Evolutionary conservation across 1,140 invertebrate species (phyloP).

Genomic region (Drosophila sucinea): DNA sequence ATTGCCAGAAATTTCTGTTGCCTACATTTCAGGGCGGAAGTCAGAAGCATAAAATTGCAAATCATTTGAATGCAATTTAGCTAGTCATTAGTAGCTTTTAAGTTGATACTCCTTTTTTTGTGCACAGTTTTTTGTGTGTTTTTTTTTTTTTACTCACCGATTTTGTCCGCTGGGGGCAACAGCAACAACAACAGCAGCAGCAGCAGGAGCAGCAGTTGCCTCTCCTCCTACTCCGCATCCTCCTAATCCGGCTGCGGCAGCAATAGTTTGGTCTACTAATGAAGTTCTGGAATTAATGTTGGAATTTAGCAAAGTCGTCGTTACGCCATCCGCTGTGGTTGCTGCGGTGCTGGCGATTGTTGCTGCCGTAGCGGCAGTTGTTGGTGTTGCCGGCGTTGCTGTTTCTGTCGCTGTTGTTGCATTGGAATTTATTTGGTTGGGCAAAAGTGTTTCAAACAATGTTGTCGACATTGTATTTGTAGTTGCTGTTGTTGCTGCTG

Average conservation of each 20-base stretch:
- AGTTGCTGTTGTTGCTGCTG: slow-evolving; percentile 26
- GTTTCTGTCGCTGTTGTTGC: slow-evolving; percentile 44
- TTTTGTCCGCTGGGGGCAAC: slow-evolving; percentile 33
- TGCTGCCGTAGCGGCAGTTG: slow-evolving; percentile 31
- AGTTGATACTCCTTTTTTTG: slow-evolving; percentile 10
- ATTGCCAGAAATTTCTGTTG: not conserved
- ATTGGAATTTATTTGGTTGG: slow-evolving; percentile 82
- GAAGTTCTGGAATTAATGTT: slow-evolving; percentile 81
- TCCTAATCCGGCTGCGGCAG: not conserved
- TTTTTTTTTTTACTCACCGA: slow-evolving; percentile 54
- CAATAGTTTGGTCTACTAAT: slow-evolving; percentile 69
- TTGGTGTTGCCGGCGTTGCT: slow-evolving; percentile 32
- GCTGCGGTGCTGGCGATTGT: slow-evolving; percentile 21
- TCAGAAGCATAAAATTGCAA: slow-evolving; percentile 22
- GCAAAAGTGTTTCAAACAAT: slow-evolving; percentile 82
- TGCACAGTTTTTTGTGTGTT: not conserved
- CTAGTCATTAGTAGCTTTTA: slow-evolving; percentile 45
- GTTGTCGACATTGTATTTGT: slow-evolving; percentile 66
- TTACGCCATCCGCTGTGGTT: slow-evolving; percentile 32
- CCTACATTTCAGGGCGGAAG: slow-evolving; percentile 31
- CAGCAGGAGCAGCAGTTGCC: slow-evolving; percentile 20
- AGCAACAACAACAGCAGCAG: not conserved
- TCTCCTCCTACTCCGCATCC: not conserved
- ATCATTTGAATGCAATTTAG: slow-evolving; percentile 64
- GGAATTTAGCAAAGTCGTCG: slow-evolving; percentile 68